Conservation (phyloP, 2,797 vertebrate species). For the Aselliscus stoliczkanus region DNA sequence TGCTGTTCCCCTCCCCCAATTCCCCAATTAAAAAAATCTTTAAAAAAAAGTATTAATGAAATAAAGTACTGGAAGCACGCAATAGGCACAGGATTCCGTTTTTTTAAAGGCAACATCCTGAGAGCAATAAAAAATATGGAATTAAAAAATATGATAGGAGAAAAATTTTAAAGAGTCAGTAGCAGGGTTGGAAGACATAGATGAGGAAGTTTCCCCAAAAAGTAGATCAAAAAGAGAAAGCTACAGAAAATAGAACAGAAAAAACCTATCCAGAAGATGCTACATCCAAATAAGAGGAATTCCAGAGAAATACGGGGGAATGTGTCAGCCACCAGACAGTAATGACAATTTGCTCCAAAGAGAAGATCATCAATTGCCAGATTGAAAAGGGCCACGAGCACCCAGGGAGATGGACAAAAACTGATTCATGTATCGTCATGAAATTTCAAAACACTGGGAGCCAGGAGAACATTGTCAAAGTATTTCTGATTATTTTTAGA, state of each 20-base stretch:
- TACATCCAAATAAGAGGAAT: background rate
- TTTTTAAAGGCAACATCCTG: constrained; percentile 54
- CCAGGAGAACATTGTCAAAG: background rate
- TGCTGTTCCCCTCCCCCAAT: too few relatives aligned
- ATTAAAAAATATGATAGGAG: constrained; percentile 48
- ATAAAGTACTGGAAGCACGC: constrained; percentile 29
- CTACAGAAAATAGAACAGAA: background rate
- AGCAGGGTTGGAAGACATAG: constrained; percentile 16
- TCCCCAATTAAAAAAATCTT: too few relatives aligned
- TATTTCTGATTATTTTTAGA: background rate
- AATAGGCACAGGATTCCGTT: constrained; percentile 43
- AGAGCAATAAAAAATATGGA: constrained; percentile 46
- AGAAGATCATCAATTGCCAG: background rate
- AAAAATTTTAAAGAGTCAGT: constrained; percentile 14
- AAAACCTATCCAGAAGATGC: background rate
- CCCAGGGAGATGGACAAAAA: background rate
- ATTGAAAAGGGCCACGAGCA: background rate
- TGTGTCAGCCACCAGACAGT: background rate
- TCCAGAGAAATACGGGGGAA: background rate
- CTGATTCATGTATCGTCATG: background rate
- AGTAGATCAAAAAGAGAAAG: constrained; percentile 38
- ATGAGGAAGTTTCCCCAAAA: constrained; percentile 26
- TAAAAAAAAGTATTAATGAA: too few relatives aligned
- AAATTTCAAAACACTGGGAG: background rate
- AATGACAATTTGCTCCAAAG: background rate